Evolutionary conservation across 2,113 vertebrate genomes (phyloP).

Genomic region (Tauraco erythrolophus): DNA sequence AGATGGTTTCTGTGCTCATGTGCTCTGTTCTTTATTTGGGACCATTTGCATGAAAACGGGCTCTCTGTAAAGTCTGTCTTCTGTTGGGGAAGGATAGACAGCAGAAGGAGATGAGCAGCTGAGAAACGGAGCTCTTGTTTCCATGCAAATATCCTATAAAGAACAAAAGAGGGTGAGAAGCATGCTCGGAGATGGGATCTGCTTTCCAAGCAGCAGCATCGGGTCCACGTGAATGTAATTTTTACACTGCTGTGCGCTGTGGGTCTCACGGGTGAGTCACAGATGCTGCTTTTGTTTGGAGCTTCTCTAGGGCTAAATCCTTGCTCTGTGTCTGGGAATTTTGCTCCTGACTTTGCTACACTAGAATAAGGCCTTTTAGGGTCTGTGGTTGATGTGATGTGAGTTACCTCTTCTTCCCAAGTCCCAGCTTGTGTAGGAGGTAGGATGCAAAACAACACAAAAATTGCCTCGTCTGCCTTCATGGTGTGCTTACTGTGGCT

Average conservation of each 20-base stretch:
- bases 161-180: not conserved
- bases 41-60: not conserved
- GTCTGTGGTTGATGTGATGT: not conserved
- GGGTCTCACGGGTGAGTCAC: constrained; percentile 11
- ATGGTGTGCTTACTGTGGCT: fast-evolving
- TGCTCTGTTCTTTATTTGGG: not conserved
- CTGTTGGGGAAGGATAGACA: not conserved
- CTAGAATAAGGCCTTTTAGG: not conserved
- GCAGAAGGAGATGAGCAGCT: constrained; percentile 17
- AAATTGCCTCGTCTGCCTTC: not conserved
- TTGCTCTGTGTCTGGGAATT: not conserved
- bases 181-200: not conserved
- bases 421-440: not conserved
- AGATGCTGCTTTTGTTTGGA: constrained; percentile 47
- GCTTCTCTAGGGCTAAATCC: not conserved
- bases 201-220: not conserved
- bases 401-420: not conserved
- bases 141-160: not conserved
- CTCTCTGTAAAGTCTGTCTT: not conserved
- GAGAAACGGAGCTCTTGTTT: not conserved
- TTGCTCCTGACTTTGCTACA: not conserved
- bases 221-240: not conserved
- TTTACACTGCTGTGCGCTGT: not conserved
- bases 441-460: not conserved
- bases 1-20: not conserved